These are phyloP conservation scores for Macrosoma leucophasiata DNA, from an alignment of 2,888 invertebrate species.

Conservation along the genomic window DNA sequence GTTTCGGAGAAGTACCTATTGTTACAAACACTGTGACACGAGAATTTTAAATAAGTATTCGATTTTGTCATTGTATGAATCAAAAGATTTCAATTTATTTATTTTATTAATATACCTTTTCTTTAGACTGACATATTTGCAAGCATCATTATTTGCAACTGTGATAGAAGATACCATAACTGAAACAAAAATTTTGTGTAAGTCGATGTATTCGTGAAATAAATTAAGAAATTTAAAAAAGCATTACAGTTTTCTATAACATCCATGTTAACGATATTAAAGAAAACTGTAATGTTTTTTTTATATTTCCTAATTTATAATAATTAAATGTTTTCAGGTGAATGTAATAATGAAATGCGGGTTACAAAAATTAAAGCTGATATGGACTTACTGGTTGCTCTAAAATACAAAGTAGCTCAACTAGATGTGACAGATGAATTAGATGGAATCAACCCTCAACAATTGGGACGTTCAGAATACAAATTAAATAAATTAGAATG, in stretches of 20 bases:
- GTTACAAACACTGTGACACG: too few relatives aligned
- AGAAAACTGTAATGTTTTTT: neutral
- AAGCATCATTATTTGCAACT: conserved; percentile 32
- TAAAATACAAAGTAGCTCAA: conserved; percentile 29
- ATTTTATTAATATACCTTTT: conserved; percentile 1
- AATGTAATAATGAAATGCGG: conserved; percentile 35
- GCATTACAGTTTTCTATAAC: too few relatives aligned
- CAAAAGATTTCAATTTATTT: too few relatives aligned
- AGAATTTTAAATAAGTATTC: too few relatives aligned
- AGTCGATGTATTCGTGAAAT: conserved; percentile 9
- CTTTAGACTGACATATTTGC: conserved; percentile 30
- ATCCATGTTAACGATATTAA: too few relatives aligned
- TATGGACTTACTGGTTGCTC: conserved; percentile 25
- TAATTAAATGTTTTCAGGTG: conserved; percentile 19
- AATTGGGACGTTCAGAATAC: conserved; percentile 28
- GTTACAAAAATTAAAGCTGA: conserved; percentile 30
- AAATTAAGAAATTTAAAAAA: neutral
- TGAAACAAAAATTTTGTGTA: conserved; percentile 33
- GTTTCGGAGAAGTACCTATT: too few relatives aligned
- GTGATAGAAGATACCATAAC: conserved; percentile 35
- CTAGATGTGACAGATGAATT: conserved; percentile 29
- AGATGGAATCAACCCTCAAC: conserved; percentile 26
- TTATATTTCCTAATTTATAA: neutral
- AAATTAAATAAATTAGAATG: conserved; percentile 34
- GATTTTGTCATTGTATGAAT: too few relatives aligned